Conservation (phyloP, 2,888 invertebrate genomes). For the Tipula confusa region DNA sequence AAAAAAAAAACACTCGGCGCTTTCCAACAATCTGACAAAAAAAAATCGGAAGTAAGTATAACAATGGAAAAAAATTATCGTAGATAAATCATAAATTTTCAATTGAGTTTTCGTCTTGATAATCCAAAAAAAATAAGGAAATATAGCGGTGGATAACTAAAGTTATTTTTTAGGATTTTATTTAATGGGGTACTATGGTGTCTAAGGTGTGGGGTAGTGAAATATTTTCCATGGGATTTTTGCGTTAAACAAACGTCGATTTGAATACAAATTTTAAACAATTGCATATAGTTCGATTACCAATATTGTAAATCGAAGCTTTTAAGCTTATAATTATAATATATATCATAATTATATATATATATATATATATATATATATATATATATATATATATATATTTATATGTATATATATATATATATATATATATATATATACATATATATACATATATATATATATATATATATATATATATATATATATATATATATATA, state of each 20-base stretch:
- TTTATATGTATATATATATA: background rate
- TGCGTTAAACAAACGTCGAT: no score
- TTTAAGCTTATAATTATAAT: no score
- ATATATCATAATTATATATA: no score
- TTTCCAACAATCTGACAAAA: background rate
- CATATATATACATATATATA: background rate
- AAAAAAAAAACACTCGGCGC: background rate
- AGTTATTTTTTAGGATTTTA: background rate
- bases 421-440: background rate
- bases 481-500: background rate
- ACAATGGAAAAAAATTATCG: background rate
- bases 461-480: background rate
- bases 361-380: background rate
- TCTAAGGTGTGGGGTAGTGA: no score
- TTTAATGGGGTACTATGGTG: no score
- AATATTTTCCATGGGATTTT: no score
- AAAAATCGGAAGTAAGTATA: background rate
- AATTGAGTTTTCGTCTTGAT: background rate
- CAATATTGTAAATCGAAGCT: no score
- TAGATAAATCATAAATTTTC: conserved; percentile 9
- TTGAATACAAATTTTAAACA: no score
- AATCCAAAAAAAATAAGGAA: background rate
- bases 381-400: background rate
- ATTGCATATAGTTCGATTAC: no score
- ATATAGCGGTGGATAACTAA: no score